These are phyloP conservation scores for Artibeus jamaicensis DNA, from an alignment of 2,797 vertebrate species.

Conservation along the genomic window DNA sequence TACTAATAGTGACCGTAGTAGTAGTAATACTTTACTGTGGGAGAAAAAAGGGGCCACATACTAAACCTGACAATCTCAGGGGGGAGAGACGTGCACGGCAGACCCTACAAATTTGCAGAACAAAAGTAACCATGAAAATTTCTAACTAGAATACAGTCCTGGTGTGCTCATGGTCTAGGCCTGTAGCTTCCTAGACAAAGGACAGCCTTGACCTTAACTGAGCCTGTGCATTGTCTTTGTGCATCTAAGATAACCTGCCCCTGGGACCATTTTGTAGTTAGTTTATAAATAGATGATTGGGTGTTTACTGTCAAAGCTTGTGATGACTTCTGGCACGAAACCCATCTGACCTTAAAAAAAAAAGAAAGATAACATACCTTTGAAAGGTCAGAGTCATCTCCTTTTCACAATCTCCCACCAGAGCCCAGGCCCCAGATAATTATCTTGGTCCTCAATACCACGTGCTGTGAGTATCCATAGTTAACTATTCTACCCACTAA, in stretches of 20 bases:
- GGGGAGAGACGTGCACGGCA: background rate
- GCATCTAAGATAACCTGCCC: background rate
- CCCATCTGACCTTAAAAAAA: background rate
- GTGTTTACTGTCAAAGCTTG: background rate
- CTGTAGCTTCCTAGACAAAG: background rate
- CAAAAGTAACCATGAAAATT: background rate
- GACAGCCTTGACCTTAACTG: background rate
- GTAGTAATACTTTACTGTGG: background rate
- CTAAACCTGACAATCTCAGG: background rate
- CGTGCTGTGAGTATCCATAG: background rate
- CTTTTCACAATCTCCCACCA: background rate
- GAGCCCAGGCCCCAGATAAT: background rate
- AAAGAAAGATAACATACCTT: background rate
- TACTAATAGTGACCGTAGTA: background rate
- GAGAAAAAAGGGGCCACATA: background rate
- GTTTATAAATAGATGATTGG: background rate
- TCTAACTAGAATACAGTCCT: background rate
- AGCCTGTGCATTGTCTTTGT: no score
- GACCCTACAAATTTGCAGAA: background rate
- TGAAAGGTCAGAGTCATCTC: background rate
- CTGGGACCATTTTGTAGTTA: background rate
- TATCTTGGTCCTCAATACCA: background rate
- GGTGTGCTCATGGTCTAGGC: background rate
- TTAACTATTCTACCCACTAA: background rate
- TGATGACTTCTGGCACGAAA: background rate